Conservation (phyloP, 2,888 invertebrate species). For the Tenthredo mesomela region DNA sequence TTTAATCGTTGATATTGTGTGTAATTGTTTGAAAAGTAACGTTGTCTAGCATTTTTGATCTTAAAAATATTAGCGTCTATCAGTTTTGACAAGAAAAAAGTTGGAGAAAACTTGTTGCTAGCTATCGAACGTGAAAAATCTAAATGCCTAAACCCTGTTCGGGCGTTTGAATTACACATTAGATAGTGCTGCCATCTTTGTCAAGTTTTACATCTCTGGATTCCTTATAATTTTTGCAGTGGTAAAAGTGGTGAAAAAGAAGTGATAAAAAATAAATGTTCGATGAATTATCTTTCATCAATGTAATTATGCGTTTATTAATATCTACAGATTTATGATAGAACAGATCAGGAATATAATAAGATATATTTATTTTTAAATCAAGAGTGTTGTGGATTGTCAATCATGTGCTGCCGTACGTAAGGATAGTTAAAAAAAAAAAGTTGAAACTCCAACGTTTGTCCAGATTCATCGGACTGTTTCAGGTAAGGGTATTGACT, state of each 20-base stretch:
- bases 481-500: neutral
- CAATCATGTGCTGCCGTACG: neutral
- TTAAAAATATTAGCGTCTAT: neutral
- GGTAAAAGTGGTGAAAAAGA: neutral
- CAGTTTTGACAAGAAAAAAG: neutral
- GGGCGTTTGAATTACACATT: neutral
- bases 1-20: neutral
- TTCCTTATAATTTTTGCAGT: neutral
- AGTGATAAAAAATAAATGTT: neutral
- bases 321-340: neutral
- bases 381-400: neutral
- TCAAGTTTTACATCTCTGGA: neutral
- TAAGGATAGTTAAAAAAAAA: neutral
- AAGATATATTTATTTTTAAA: too few relatives aligned
- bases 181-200: neutral
- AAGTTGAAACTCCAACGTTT: neutral
- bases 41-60: neutral
- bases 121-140: conserved; percentile 3
- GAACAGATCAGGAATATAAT: neutral
- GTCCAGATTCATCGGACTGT: neutral
- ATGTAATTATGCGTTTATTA: neutral
- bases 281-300: neutral
- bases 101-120: neutral
- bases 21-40: neutral
- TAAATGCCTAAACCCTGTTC: neutral